Evolutionary conservation across 2,113 vertebrate species (phyloP).

Genomic region (Mastomys coucha): DNA sequence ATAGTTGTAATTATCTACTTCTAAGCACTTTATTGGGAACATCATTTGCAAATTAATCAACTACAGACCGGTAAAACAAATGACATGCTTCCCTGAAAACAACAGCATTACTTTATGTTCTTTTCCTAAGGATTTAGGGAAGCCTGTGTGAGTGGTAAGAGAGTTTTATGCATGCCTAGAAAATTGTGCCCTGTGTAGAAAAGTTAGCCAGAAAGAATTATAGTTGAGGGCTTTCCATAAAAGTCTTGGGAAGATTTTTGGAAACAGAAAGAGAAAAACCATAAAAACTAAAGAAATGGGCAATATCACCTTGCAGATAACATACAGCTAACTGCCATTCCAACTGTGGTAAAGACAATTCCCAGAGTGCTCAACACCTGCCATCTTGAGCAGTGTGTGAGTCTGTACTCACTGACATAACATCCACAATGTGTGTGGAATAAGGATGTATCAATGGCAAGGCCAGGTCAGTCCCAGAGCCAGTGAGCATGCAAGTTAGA

Average conservation of each 20-base stretch:
- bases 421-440: neutral
- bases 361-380: neutral
- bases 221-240: neutral
- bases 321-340: neutral
- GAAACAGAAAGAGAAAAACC: neutral
- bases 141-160: neutral
- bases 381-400: no score
- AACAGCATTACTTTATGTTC: constrained; percentile 86
- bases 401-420: no score
- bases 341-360: neutral
- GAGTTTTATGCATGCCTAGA: neutral
- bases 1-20: constrained; percentile 99
- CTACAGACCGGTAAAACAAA: constrained; percentile 93
- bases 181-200: neutral
- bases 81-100: constrained; percentile 90
- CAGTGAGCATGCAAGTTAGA: neutral
- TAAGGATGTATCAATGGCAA: neutral
- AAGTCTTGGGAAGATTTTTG: neutral
- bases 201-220: neutral
- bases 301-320: neutral
- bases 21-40: constrained; percentile 98
- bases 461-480: neutral
- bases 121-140: constrained; percentile 85
- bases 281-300: neutral
- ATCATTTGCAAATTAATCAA: constrained; percentile 98